phyloP scores from a whole-genome alignment of 2,113 vertebrate species.

The Caracal caracal region DNA sequence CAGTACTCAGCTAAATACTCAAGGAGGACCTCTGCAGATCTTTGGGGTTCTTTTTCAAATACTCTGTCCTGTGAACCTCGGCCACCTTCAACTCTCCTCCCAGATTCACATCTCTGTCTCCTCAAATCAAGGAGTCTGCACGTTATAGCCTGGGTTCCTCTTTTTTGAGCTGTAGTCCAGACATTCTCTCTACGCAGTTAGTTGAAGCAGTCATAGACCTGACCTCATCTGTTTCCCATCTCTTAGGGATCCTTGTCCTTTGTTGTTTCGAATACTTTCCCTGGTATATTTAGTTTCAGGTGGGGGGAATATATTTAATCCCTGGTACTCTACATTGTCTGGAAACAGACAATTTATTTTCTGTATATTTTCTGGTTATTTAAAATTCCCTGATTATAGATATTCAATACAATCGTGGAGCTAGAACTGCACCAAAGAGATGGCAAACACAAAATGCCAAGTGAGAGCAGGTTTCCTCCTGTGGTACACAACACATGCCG shows the following conservation, averaged over 20 bases:
- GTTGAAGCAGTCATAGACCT: not conserved
- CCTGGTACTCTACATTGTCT: not conserved
- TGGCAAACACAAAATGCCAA: conserved; percentile 3
- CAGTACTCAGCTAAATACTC: not conserved
- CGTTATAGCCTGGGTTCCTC: not conserved
- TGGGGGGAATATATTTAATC: not conserved
- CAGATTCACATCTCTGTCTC: not conserved
- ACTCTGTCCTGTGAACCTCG: not conserved
- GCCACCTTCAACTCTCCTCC: not conserved
- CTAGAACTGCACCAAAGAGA: not conserved
- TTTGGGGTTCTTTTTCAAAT: not conserved
- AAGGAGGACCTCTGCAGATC: not conserved
- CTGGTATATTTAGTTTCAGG: not conserved
- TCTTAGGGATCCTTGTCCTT: not conserved
- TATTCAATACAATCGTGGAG: not conserved
- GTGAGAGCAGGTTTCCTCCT: not conserved
- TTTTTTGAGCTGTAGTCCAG: not conserved
- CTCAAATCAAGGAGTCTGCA: not conserved
- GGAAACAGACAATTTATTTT: not conserved
- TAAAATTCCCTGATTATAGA: conserved; percentile 6
- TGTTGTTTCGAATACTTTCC: not conserved
- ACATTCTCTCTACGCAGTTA: not conserved
- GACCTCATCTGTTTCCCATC: not conserved
- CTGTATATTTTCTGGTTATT: conserved; percentile 6
- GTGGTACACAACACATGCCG: not conserved